Evolutionary conservation across 2,797 vertebrate species (phyloP), one percentile per base, ranked within the genome.

Genomic region (Nasua narica): DNA sequence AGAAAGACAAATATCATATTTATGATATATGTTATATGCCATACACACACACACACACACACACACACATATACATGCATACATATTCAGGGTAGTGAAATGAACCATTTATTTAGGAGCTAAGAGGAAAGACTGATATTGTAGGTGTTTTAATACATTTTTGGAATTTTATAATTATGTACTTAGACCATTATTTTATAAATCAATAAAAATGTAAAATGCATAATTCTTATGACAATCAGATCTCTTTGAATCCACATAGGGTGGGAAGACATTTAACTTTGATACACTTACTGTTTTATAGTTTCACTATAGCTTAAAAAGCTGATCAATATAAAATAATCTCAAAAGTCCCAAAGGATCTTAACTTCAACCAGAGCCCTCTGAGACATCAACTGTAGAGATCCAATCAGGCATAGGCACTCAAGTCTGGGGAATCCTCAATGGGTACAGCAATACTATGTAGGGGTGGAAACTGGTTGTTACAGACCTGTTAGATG

Each of bases 321-420:
- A 82, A 40, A 52, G 32, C 8, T 89, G n/a, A 25, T 94, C 60
- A 90, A 76, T 76, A 48, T 35, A 70, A 93, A 90, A 90, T 85
- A 69, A 69, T 76, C 54, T 92, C 58, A 58, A 87, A 95, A 81
- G 25, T 92, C 93, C 37, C 93, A 82, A 82, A 83, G 52, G 89
- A 88, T 77, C 8, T 96, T 82, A 72, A 32, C 40, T 94, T 69
- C 48, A n/a, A 18, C 1, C 21, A 87, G 27, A 72, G 58, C 15
- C 85, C 82, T 85, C 15, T 60, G 91, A 85, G 58, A 72, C 35
- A 48, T 46, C 29, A 65, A 32, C 1, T 81, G 11, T 35, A 25
- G 35, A 69, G 50, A 84, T 7, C 90, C 69, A 95, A 91, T 87
- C 37, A 96, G 25, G 18, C 27, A 0, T 56, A 93, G 29, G 87